phyloP scores from a whole-genome alignment of 2,113 vertebrate genomes.

The Pungitius pungitius region DNA sequence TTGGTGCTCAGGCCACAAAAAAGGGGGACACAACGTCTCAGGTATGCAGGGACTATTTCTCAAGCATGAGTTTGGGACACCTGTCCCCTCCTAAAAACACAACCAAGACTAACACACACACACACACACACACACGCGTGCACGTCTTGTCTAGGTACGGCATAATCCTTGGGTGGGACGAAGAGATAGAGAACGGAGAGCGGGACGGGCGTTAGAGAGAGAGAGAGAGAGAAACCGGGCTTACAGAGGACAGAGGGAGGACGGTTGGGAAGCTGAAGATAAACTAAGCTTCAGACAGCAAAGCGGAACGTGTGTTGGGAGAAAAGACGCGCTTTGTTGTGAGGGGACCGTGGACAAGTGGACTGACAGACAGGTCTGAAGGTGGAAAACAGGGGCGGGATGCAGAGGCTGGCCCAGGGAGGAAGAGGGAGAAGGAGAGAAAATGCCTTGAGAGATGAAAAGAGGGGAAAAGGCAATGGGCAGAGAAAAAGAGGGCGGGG shows the following conservation, averaged over 20 bases:
- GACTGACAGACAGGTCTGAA: slow-evolving; percentile 39
- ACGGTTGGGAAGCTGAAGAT: slow-evolving; percentile 64
- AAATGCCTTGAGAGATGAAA: background rate
- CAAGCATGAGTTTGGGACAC: slow-evolving; percentile 6
- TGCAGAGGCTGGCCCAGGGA: slow-evolving; percentile 5
- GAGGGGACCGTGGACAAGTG: slow-evolving; percentile 40
- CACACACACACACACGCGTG: slow-evolving; percentile 11
- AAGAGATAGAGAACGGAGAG: slow-evolving; percentile 61
- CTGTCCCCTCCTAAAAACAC: slow-evolving; percentile 21
- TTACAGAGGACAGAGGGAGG: slow-evolving; percentile 60
- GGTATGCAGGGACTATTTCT: background rate
- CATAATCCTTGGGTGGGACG: slow-evolving; percentile 54
- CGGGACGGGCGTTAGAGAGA: slow-evolving; percentile 39
- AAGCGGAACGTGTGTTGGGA: slow-evolving; percentile 48
- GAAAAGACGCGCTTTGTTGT: slow-evolving; percentile 53
- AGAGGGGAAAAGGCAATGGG: slow-evolving; percentile 17
- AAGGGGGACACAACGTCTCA: background rate
- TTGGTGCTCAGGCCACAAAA: slow-evolving; percentile 6
- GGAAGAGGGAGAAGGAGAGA: background rate
- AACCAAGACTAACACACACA: background rate
- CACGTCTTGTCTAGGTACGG: slow-evolving; percentile 54
- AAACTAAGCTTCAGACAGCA: slow-evolving; percentile 69
- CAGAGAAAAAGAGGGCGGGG: slow-evolving; percentile 9
- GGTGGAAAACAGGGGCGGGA: slow-evolving; percentile 23
- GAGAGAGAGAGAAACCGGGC: slow-evolving; percentile 50